A percentile compares a stretch with the other conserved stretches of the same genome.
Conservation (phyloP, 2,797 vertebrate genomes). For the Argya squamiceps region DNA sequence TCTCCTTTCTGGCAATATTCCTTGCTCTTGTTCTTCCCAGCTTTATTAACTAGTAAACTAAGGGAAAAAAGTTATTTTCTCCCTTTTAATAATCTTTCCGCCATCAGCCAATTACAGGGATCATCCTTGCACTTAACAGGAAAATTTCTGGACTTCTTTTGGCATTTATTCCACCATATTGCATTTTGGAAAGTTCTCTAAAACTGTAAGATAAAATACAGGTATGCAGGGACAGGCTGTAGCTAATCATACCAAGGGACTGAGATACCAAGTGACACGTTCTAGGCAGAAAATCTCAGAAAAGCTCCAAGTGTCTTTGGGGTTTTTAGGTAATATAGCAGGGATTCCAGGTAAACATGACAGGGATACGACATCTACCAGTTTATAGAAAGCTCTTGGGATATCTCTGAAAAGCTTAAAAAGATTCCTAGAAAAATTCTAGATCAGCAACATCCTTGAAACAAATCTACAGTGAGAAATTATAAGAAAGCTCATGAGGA, state of each 20-base stretch:
- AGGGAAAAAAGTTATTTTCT: neutral
- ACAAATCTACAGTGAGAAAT: neutral
- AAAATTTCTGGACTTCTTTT: neutral
- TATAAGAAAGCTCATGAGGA: neutral
- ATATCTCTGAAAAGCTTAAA: neutral
- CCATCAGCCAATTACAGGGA: neutral
- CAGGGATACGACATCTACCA: neutral
- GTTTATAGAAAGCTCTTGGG: neutral
- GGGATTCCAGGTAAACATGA: neutral
- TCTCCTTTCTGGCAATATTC: neutral
- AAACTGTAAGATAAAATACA: conserved; percentile 7
- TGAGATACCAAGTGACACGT: neutral
- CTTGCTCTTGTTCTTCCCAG: neutral
- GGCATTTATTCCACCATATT: neutral
- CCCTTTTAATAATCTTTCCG: neutral
- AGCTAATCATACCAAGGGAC: neutral
- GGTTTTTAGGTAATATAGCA: neutral
- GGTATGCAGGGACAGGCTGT: neutral
- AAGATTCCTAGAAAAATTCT: neutral
- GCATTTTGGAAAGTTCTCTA: conserved; percentile 21
- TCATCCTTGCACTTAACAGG: neutral
- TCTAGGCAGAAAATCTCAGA: neutral
- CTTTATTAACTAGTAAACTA: neutral
- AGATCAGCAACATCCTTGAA: neutral
- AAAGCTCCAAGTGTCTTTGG: neutral